Base-by-base conservation (phyloP, 2,113 vertebrate species). In the Sorex fumeus region DNA sequence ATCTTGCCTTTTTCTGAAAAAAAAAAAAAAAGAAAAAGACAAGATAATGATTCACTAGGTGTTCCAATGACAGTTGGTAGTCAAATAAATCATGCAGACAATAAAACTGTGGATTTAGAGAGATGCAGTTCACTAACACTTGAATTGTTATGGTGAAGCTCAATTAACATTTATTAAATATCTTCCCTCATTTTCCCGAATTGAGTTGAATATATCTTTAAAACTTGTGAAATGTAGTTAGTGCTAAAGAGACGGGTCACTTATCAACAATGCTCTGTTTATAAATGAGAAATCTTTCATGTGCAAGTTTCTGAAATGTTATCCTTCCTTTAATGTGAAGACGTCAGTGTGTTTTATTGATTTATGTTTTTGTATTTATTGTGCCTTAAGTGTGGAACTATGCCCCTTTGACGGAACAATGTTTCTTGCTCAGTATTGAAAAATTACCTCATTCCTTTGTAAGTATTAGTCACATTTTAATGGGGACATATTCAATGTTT, bases 391-490 rank as follows among this genome's bases (percentile, higher is more conserved):
- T 92, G 84, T 87, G 36, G 57, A 92, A 91, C 77, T 96, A 32
- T 92, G 91, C 69, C 47, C 80, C 91, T 81, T 91, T 93, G 91
- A 95, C 71, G 94, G 87, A 92, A 84, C 80, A 86, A 34, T 0
- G 2, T 88, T 85, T 94, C 81, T 94, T 91, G 57, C 84, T 95
- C 77, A 66, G 69, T 88, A 60, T 34, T 95, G 91, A 96, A 96
- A 96, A 94, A 91, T 97, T 84, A 95, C 72, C 70, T 96, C 93
- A 95, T 96, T 94, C 40, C 3, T 92, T 91, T 91, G 40, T 94
- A 88, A 95, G 77, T 81, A 95, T 96, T 97, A 95, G 93, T 94
- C 96, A 97, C 94, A 94, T 96, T 95, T 95, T 93, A 96, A 93
- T 91, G 95, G 94, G 88, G 84, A 95, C 93, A 94, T 80, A 92